Base-by-base conservation (phyloP, 2,113 vertebrate genomes). In the Martes martes region DNA sequence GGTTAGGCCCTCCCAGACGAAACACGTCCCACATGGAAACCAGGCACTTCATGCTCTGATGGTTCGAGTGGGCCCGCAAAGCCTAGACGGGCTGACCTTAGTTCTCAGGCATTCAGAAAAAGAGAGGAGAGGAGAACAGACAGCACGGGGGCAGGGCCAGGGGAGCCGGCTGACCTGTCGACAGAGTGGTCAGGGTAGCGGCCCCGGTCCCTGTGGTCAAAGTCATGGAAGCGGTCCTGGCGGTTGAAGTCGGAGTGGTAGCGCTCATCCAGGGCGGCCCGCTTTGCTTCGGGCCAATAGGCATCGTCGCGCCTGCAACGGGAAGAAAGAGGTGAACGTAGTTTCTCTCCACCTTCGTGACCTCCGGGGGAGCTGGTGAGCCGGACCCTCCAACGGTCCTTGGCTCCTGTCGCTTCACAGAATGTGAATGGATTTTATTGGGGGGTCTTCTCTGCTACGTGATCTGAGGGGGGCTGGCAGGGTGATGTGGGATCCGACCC, bases 181-280 rank as follows among this genome's bases (percentile, higher is more conserved):
- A 99, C 97, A 0, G 98, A 97, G 90, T 99, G 99, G 52, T 99
- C 99, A 33, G 99, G 99, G 91, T 99, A 99, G 55, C 99, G 99
- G 36, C 99, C 99, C 0, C 99, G 99, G 24, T 99, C 99, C 89
- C 99, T 97, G 97, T 99, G 99, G 89, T 99, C 99, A 1, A 99
- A 99, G 98, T 99, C 99, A 7, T 99, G 99, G 98, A 99, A 99
- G 26, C 99, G 99, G 4, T 99, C 99, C 97, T 99, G 99, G 50
- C 99, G 99, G 78, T 98, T 97, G 14, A 99, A 99, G 59, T 99
- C 99, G 0, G 99, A 99, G 5, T 99, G 99, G 61, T 99, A 99
- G 31, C 99, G 99, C n/a, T 99, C 99, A 1, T 99, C 99, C 99
- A 99, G 97, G 3, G 99, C 96, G 61, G 99, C 99, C 76, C 99